phyloP scores from a whole-genome alignment of 2,113 vertebrate genomes.

The Petaurus breviceps region DNA sequence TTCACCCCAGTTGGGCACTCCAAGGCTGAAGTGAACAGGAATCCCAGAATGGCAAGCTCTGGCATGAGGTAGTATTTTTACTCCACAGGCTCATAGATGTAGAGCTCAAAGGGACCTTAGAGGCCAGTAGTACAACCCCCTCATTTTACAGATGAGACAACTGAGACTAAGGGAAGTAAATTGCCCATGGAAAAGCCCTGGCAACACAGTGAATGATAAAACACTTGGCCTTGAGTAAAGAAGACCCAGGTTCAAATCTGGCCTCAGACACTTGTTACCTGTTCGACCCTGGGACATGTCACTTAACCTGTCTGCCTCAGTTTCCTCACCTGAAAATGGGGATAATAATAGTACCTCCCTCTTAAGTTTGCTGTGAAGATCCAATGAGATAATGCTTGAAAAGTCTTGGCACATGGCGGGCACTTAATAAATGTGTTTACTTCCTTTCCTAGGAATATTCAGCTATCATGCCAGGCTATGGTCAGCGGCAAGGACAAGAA shows the following conservation, averaged over 20 bases:
- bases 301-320: not conserved
- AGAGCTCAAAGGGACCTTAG: not conserved
- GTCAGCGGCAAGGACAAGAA: not conserved
- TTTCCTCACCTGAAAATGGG: not conserved
- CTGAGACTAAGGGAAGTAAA: not conserved
- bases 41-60: slow-evolving; percentile 6
- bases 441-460: not conserved
- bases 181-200: not conserved
- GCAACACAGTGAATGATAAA: not conserved
- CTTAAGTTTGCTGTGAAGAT: not conserved
- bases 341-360: not conserved
- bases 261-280: not conserved
- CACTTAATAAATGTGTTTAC: not conserved
- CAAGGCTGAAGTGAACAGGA: not conserved
- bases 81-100: not conserved
- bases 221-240: not conserved
- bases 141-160: not conserved
- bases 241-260: not conserved
- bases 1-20: not conserved
- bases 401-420: not conserved
- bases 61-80: not conserved
- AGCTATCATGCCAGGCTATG: not conserved
- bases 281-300: not conserved
- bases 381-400: not conserved
- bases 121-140: not conserved